These are phyloP conservation scores for Cyrtorhinus lividipennis DNA, from an alignment of 1,140 invertebrate genomes.

Conservation along the genomic window DNA sequence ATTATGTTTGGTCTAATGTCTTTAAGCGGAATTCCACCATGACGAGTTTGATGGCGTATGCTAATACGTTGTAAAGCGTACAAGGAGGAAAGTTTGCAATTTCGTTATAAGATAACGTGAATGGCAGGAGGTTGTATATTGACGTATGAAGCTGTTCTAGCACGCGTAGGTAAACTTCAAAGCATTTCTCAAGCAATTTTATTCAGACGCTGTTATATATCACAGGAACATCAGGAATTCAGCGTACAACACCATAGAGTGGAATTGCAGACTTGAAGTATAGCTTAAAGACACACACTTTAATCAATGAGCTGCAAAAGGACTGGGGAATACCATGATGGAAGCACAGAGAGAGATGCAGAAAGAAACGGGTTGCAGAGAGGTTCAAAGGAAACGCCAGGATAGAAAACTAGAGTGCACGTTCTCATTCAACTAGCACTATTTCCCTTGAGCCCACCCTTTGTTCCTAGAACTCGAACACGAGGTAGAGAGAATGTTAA, in stretches of 20 bases:
- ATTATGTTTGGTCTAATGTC: constrained; percentile 10
- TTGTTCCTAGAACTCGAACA: neutral
- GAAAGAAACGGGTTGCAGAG: neutral
- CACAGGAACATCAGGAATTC: neutral
- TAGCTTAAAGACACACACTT: too few species aligned
- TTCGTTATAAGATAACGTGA: neutral
- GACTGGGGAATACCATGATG: too few species aligned
- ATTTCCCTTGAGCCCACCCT: neutral
- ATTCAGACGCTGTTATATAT: neutral
- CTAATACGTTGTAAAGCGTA: neutral
- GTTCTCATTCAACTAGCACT: neutral
- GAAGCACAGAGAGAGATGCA: neutral
- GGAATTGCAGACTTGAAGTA: too few species aligned
- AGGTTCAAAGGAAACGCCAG: neutral
- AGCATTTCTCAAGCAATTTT: neutral
- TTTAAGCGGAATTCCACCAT: constrained; percentile 4
- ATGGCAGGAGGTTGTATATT: neutral
- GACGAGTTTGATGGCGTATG: constrained; percentile 7
- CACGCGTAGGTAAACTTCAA: neutral
- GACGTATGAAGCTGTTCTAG: neutral
- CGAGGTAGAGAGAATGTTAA: neutral
- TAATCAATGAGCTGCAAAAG: too few species aligned
- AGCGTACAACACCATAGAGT: too few species aligned
- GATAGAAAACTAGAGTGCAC: neutral
- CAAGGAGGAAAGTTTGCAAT: neutral